These are phyloP conservation scores for Plutella xylostella DNA, from an alignment of 2,888 invertebrate genomes.

Conservation along the genomic window DNA sequence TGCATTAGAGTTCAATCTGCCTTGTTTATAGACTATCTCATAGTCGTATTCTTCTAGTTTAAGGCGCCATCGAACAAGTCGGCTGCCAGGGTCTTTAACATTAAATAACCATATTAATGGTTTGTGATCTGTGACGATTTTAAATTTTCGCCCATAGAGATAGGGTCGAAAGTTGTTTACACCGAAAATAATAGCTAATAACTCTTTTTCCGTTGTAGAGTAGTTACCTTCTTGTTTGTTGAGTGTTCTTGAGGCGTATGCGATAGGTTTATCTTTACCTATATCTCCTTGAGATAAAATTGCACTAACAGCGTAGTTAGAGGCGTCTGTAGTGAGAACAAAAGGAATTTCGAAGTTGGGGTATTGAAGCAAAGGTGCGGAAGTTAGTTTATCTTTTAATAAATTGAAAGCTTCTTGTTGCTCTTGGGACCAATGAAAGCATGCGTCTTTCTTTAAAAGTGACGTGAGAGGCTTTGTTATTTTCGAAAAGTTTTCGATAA, in stretches of 20 bases:
- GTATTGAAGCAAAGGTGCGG: constrained; percentile 6
- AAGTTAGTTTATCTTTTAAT: constrained; percentile 4
- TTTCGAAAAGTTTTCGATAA: constrained; percentile 19
- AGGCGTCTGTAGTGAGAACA: not conserved
- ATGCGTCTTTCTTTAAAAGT: constrained; percentile 10
- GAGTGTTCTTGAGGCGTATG: constrained; percentile 1
- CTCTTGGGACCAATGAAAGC: constrained; percentile 18
- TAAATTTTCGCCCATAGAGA: not conserved
- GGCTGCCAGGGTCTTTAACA: not conserved
- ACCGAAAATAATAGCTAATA: not conserved
- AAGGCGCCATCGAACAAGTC: constrained; percentile 5
- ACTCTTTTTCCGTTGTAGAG: constrained; percentile 5
- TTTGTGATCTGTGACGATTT: not conserved
- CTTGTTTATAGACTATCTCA: constrained; percentile 8
- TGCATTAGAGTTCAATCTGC: too few species aligned
- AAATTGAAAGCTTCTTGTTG: constrained; percentile 15
- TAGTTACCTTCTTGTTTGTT: constrained; percentile 5
- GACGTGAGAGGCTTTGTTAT: constrained; percentile 18
- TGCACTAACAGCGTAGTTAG: not conserved
- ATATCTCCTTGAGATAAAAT: constrained; percentile 2
- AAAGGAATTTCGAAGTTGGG: constrained; percentile 6
- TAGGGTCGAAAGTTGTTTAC: not conserved
- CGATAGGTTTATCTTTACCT: constrained; percentile 5
- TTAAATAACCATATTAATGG: constrained; percentile 5
- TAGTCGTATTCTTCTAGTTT: constrained; percentile 3